Evolutionary conservation across 2,113 vertebrate genomes (phyloP), one percentile per base, ranked within the genome.

Genomic region (Eulacestoma nigropectus): DNA sequence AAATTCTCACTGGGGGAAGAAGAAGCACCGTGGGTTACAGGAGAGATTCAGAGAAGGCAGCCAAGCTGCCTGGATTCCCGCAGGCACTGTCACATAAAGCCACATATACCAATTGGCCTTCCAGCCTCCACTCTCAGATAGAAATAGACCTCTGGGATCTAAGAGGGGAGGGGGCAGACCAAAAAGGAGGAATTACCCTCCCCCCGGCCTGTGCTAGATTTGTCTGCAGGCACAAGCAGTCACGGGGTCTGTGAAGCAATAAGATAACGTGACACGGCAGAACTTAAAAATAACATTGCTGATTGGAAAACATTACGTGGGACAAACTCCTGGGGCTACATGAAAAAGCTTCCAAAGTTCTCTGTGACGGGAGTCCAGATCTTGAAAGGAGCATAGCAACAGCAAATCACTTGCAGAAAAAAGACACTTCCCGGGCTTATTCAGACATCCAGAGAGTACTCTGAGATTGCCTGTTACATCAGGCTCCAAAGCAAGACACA

Each of bases 251-350:
- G 76, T 92, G 86, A 89, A 90, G 89, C 91, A 95, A 32, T 52
- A 77, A 67, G 86, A 60, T 81, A 91, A 87, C 25, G 19, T 95
- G 96, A 96, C 64, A 87, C 39, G 53, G 47, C 83, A 96, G 69
- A 60, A 76, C 69, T 81, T 90, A 92, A 94, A 97, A 96, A 95
- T 95, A 96, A 95, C 80, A 67, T 6, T 78, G 76, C 80, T 89
- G 80, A 95, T 52, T 49, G 60, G 83, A 95, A 95, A 96, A 86
- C 22, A 30, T 72, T 59, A 55, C 8, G 13, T 59, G 82, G 77
- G 62, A 52, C 39, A 70, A 13, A 17, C 46, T 83, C 49, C 47
- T 67, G 33, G 30, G 55, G n/a, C 33, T 88, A 29, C 55, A 67
- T n/a, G 39, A 81, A 39, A 84, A 89, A 32, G 17, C 9, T 85